phyloP scores from a whole-genome alignment of 2,113 vertebrate species.

The Calyptomena viridis region DNA sequence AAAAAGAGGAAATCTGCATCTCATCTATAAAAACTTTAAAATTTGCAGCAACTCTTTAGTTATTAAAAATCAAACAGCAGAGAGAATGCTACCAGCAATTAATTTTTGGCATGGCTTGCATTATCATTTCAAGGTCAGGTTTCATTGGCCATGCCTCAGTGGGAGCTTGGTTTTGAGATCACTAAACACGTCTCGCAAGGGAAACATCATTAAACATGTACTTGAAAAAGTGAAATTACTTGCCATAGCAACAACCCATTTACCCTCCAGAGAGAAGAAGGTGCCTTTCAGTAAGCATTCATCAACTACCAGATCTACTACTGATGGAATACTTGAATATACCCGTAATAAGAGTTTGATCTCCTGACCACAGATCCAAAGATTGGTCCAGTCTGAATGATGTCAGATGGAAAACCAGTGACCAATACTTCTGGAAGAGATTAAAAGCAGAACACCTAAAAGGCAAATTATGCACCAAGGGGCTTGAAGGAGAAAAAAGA shows the following conservation, averaged over 20 bases:
- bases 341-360: background rate
- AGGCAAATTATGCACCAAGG: background rate
- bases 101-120: background rate
- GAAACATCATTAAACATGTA: background rate
- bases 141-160: conserved; percentile 24
- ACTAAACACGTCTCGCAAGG: background rate
- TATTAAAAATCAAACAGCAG: conserved; percentile 30
- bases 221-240: background rate
- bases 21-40: background rate
- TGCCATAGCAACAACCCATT: background rate
- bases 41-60: background rate
- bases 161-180: conserved; percentile 9
- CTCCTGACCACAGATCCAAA: background rate
- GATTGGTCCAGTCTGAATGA: accelerated
- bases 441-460: background rate
- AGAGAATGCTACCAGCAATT: conserved; percentile 17
- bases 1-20: background rate
- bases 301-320: background rate
- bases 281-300: background rate
- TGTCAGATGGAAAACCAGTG: background rate
- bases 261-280: background rate
- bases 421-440: background rate
- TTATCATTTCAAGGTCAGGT: conserved; percentile 54
- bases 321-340: background rate
- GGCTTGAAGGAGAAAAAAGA: background rate